Percentiles rank a stretch among this genome's conserved stretches.
Conservation (phyloP, 2,797 vertebrate genomes). For the Chromis chromis region DNA sequence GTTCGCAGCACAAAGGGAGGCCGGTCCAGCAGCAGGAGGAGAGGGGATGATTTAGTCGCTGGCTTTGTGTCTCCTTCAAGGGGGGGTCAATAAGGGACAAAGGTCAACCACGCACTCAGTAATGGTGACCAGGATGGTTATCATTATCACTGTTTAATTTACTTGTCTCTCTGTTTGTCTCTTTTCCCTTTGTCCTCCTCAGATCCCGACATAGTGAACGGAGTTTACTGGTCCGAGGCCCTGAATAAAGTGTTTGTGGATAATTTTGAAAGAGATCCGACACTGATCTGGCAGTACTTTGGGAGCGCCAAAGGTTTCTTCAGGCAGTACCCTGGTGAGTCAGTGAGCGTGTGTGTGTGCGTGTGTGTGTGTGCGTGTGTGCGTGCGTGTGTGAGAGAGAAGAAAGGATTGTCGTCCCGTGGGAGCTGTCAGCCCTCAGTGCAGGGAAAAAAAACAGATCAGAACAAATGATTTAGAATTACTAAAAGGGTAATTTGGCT, state of each 20-base stretch:
- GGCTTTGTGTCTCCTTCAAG: slow-evolving; percentile 68
- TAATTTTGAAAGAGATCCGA: slow-evolving; percentile 95
- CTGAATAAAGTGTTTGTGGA: slow-evolving; percentile 98
- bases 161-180: slow-evolving; percentile 44
- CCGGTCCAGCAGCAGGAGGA: slow-evolving; percentile 59
- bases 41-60: slow-evolving; percentile 67
- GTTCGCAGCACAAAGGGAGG: slow-evolving; percentile 75
- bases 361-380: slow-evolving; percentile 30
- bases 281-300: slow-evolving; percentile 98
- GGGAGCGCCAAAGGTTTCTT: slow-evolving; percentile 98
- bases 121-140: slow-evolving; percentile 57
- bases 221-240: slow-evolving; percentile 97
- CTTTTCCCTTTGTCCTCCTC: slow-evolving; percentile 13
- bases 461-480: slow-evolving; percentile 79
- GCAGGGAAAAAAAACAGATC: slow-evolving; percentile 55
- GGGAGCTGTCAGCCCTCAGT: slow-evolving; percentile 66
- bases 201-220: slow-evolving; percentile 97
- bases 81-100: slow-evolving; percentile 73
- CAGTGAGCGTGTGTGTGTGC: slow-evolving; percentile 2
- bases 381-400: slow-evolving; percentile 22
- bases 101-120: slow-evolving; percentile 68
- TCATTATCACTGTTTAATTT: slow-evolving; percentile 71
- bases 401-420: slow-evolving; percentile 59
- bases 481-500: slow-evolving; percentile 83
- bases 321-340: slow-evolving; percentile 94